A percentile compares a stretch with the other conserved stretches of the same genome.
These are phyloP conservation scores for Heterodera schachtii DNA, from an alignment of 1,140 invertebrate species.

Conservation along the genomic window DNA sequence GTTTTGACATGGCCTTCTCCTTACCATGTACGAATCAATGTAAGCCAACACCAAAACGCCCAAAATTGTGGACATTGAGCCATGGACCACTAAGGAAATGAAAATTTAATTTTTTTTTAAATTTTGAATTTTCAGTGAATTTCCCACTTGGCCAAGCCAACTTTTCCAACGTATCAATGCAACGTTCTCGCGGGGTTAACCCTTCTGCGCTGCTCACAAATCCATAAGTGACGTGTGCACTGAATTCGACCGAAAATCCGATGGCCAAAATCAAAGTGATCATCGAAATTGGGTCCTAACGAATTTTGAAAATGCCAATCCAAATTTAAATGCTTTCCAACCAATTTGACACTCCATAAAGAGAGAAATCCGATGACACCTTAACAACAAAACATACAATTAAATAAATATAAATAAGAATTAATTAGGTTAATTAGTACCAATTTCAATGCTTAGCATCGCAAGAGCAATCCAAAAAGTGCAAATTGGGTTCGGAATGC, in stretches of 20 bases:
- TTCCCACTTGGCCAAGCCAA: constrained; percentile 66
- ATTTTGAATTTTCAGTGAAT: constrained; percentile 3
- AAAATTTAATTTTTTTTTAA: neutral
- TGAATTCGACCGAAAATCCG: constrained; percentile 75
- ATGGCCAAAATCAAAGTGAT: constrained; percentile 65
- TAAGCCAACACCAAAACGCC: constrained; percentile 83
- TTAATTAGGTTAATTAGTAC: constrained; percentile 49
- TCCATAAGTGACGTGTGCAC: constrained; percentile 93
- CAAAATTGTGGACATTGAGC: constrained; percentile 86
- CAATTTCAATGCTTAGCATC: constrained; percentile 89
- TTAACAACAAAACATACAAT: constrained; percentile 60
- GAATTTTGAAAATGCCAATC: neutral
- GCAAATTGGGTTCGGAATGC: constrained; percentile 89
- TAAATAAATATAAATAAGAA: constrained; percentile 53
- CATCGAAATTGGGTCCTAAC: constrained; percentile 64
- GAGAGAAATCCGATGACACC: constrained; percentile 93
- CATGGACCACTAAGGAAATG: constrained; percentile 67
- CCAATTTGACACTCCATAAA: constrained; percentile 79
- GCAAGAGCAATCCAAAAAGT: constrained; percentile 92
- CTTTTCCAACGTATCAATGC: constrained; percentile 64
- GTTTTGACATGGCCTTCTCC: constrained; percentile 71
- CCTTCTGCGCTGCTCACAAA: constrained; percentile 77
- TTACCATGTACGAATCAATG: constrained; percentile 78
- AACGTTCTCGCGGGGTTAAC: constrained; percentile 60
- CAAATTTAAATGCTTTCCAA: neutral